phyloP scores from a whole-genome alignment of 2,888 invertebrate species.

The Metellina segmentata region DNA sequence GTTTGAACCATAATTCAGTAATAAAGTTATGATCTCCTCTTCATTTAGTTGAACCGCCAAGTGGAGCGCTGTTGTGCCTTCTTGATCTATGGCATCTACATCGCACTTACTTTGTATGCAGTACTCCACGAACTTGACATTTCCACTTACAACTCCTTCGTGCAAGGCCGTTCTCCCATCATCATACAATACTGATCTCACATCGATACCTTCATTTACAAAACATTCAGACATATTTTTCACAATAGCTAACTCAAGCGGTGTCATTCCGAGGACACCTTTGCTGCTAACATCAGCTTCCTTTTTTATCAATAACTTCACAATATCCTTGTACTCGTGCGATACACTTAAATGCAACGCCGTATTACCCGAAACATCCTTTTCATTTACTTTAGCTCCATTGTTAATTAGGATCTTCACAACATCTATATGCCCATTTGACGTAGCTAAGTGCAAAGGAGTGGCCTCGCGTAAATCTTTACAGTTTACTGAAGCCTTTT shows the following conservation, averaged over 20 bases:
- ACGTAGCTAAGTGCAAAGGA: slow-evolving; percentile 27
- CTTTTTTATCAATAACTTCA: no score
- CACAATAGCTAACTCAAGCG: no score
- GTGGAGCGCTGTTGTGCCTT: background rate
- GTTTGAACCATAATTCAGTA: background rate
- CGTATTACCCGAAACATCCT: slow-evolving; percentile 95
- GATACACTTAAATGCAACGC: slow-evolving; percentile 86
- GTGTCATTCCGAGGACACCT: no score
- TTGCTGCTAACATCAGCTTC: no score
- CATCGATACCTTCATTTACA: no score
- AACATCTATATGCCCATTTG: slow-evolving; percentile 27
- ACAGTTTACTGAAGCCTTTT: no score
- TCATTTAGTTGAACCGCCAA: slow-evolving; percentile 16
- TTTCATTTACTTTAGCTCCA: slow-evolving; percentile 83
- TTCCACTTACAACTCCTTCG: background rate
- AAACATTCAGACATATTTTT: no score
- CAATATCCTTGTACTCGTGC: no score
- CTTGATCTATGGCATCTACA: slow-evolving; percentile 85
- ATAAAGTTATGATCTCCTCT: background rate
- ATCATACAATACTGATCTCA: no score
- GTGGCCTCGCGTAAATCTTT: background rate
- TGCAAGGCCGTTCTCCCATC: background rate
- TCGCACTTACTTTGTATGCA: background rate
- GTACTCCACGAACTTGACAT: background rate
- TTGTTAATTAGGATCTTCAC: slow-evolving; percentile 5